A percentile compares a stretch with the other conserved stretches of the same genome.
Evolutionary conservation across 2,113 vertebrate species (phyloP).

Genomic region (Machaerirhynchus nigripectus): DNA sequence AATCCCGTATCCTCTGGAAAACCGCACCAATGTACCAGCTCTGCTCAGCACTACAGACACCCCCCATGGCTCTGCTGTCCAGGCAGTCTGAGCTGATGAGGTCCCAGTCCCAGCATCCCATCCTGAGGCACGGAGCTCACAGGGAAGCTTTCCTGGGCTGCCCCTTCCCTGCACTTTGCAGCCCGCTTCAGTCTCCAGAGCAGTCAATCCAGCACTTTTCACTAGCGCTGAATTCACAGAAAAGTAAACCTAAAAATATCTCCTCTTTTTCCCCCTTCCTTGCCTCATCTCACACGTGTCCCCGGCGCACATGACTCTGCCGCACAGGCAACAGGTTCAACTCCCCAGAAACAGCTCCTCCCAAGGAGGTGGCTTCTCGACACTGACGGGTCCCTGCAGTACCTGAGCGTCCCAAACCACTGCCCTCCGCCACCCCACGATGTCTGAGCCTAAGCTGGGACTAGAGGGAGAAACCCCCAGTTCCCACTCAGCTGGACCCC

Average conservation of each 20-base stretch:
- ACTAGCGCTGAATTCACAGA: slow-evolving; percentile 42
- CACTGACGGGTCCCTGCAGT: rapidly evolving
- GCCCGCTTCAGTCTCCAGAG: not conserved
- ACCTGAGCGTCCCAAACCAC: not conserved
- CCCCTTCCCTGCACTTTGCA: not conserved
- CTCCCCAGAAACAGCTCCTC: not conserved
- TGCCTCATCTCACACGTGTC: slow-evolving; percentile 26
- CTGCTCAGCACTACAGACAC: not conserved
- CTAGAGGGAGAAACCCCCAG: not conserved
- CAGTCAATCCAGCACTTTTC: slow-evolving; percentile 48
- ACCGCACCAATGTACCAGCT: not conserved
- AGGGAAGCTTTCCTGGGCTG: not conserved
- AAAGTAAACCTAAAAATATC: slow-evolving; percentile 53
- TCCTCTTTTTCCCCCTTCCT: not conserved
- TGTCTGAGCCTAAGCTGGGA: not conserved
- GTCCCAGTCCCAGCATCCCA: not conserved
- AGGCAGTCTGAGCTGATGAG: not conserved
- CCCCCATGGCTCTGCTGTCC: rapidly evolving
- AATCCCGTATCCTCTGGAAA: not conserved
- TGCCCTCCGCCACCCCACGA: rapidly evolving
- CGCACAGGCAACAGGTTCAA: not conserved
- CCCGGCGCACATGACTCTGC: not conserved
- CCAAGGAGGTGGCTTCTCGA: not conserved
- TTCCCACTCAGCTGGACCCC: not conserved
- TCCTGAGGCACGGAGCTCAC: rapidly evolving